These are phyloP conservation scores for Brachycybe producta DNA, from an alignment of 2,888 invertebrate genomes.

Conservation along the genomic window DNA sequence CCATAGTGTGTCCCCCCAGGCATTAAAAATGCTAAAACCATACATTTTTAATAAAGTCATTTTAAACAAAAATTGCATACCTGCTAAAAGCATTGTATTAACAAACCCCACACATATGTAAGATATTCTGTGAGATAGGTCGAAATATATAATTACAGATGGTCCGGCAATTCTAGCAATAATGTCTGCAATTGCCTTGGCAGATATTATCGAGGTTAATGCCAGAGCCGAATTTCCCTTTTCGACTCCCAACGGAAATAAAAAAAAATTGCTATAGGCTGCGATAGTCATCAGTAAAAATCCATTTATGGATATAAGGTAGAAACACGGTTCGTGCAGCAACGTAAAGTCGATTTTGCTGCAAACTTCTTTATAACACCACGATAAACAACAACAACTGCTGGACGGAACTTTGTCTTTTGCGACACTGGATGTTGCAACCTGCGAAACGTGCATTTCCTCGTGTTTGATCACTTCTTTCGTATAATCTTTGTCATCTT, in stretches of 20 bases:
- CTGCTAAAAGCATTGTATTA: no score
- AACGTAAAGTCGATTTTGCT: conserved; percentile 4
- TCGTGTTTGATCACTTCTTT: neutral
- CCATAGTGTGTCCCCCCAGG: no score
- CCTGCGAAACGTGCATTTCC: neutral
- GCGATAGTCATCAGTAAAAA: neutral
- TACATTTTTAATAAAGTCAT: no score
- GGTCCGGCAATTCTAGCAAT: conserved; percentile 11
- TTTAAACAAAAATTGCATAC: no score
- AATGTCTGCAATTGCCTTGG: conserved; percentile 11
- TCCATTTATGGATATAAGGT: neutral
- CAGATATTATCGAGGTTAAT: conserved; percentile 6
- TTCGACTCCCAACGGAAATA: conserved; percentile 13
- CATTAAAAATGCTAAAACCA: no score
- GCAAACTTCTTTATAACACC: no score
- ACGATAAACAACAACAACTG: no score
- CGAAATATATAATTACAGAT: conserved; percentile 5
- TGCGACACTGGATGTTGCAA: no score
- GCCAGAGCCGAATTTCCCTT: conserved; percentile 12
- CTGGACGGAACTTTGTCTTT: no score
- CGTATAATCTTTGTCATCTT: neutral
- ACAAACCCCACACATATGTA: no score
- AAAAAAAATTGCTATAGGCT: conserved; percentile 5
- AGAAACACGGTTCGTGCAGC: conserved; percentile 9
- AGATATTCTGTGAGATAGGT: no score